phyloP scores from a whole-genome alignment of 1,140 invertebrate genomes.

The Platorchestia sp. region DNA sequence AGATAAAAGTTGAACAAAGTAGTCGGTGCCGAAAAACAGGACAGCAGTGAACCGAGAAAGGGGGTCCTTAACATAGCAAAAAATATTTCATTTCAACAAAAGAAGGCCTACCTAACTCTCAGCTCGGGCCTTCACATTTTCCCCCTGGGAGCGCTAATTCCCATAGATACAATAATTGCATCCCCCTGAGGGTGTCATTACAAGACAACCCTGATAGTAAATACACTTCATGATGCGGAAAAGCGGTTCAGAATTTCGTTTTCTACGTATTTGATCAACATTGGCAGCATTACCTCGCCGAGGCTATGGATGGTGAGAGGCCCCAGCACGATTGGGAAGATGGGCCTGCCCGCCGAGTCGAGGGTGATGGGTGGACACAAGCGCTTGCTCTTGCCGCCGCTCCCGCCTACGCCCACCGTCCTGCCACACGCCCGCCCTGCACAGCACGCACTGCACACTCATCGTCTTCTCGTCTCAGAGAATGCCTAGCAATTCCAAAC shows the following conservation, averaged over 20 bases:
- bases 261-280: not conserved
- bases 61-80: too few species aligned
- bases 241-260: conserved; percentile 56
- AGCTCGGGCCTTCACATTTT: too few species aligned
- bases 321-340: conserved; percentile 82
- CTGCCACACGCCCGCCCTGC: not conserved
- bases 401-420: conserved; percentile 13
- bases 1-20: too few species aligned
- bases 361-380: conserved; percentile 78
- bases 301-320: conserved; percentile 83
- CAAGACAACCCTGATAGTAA: too few species aligned
- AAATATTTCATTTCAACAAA: too few species aligned
- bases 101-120: too few species aligned
- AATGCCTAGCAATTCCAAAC: not conserved
- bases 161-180: too few species aligned
- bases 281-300: conserved; percentile 77
- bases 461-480: not conserved
- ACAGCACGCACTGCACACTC: not conserved
- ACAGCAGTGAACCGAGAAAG: too few species aligned
- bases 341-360: conserved; percentile 79
- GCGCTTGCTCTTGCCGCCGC: conserved; percentile 71
- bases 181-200: too few species aligned
- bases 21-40: too few species aligned
- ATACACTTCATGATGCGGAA: not conserved
- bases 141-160: too few species aligned